Evolutionary conservation across 2,113 vertebrate genomes (phyloP).

Genomic region (Vulpes vulpes): DNA sequence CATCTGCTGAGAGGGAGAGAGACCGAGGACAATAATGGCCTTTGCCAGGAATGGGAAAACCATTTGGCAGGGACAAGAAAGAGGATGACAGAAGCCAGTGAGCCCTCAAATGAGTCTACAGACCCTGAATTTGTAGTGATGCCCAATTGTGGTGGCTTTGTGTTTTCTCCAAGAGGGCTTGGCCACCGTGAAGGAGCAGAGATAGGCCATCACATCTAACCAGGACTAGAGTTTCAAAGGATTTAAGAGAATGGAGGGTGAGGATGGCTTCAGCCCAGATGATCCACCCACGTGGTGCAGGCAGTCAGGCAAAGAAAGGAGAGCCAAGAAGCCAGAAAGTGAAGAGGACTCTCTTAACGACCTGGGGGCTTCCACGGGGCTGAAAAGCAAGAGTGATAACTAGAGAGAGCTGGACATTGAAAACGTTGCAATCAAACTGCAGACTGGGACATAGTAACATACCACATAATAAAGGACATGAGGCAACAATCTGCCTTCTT

Average conservation of each 20-base stretch:
- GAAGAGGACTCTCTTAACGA: background rate
- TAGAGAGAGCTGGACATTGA: background rate
- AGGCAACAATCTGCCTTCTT: background rate
- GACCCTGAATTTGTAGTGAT: background rate
- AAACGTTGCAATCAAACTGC: background rate
- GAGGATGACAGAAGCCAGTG: background rate
- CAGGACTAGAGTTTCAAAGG: background rate
- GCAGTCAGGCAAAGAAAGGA: background rate
- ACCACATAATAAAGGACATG: background rate
- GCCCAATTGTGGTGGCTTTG: rapidly evolving
- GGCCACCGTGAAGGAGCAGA: background rate
- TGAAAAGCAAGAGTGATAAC: background rate
- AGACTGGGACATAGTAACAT: background rate
- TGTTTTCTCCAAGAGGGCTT: background rate
- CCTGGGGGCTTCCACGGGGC: background rate
- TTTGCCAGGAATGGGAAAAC: background rate
- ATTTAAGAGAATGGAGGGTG: background rate
- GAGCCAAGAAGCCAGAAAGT: background rate
- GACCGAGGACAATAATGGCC: background rate
- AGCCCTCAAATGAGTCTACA: background rate
- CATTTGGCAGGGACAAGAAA: background rate
- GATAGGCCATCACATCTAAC: background rate
- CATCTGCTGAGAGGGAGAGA: background rate
- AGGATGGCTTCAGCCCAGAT: background rate
- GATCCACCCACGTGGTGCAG: background rate